phyloP scores from a whole-genome alignment of 2,888 invertebrate genomes.

The Troides helena region DNA sequence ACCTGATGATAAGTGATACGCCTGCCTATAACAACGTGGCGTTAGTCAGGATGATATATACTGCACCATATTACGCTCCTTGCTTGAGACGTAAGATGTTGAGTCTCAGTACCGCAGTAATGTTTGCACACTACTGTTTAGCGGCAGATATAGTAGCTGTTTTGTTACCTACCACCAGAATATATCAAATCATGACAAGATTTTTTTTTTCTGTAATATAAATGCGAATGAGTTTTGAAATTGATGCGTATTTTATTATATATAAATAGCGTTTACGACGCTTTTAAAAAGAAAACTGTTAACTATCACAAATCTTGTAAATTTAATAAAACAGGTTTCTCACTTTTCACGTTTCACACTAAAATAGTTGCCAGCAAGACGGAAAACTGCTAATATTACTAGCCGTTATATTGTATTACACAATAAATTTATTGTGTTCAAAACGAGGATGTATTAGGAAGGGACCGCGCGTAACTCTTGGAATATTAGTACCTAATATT shows the following conservation, averaged over 20 bases:
- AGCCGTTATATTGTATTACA: slow-evolving; percentile 43
- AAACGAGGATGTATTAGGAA: slow-evolving; percentile 41
- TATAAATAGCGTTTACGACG: not conserved
- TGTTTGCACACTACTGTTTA: too few relatives aligned
- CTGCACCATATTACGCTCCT: too few relatives aligned
- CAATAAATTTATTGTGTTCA: slow-evolving; percentile 49
- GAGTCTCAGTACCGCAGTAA: too few relatives aligned
- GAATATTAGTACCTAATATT: not conserved
- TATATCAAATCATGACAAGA: not conserved
- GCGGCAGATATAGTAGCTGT: too few relatives aligned
- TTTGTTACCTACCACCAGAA: too few relatives aligned
- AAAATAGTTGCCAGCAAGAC: slow-evolving; percentile 13
- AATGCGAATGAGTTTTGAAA: too few relatives aligned
- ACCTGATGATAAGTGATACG: too few relatives aligned
- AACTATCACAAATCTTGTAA: not conserved
- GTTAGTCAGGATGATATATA: too few relatives aligned
- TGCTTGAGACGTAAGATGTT: too few relatives aligned
- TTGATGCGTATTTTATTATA: not conserved
- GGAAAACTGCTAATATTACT: slow-evolving; percentile 35
- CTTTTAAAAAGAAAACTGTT: not conserved
- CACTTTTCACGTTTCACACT: slow-evolving; percentile 8
- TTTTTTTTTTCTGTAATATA: not conserved
- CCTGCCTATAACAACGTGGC: too few relatives aligned
- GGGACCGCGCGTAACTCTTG: slow-evolving; percentile 1
- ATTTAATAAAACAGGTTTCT: not conserved